These are phyloP conservation scores for Rhinolophus ferrumequinum DNA, from an alignment of 2,113 vertebrate species.

Conservation along the genomic window DNA sequence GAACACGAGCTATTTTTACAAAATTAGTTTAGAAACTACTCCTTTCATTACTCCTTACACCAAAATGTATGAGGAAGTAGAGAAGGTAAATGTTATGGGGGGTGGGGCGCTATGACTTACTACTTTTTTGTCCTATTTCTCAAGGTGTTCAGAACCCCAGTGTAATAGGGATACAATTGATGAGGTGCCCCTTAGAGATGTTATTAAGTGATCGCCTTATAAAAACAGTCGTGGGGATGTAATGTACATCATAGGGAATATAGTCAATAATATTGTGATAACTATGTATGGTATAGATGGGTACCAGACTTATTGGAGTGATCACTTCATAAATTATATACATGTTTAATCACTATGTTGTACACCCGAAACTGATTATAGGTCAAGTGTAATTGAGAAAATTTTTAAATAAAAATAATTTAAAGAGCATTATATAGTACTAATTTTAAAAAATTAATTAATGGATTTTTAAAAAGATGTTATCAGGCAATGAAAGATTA, in stretches of 20 bases:
- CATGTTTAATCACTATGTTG: background rate
- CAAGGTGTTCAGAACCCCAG: no score
- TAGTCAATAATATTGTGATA: background rate
- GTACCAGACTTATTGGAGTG: background rate
- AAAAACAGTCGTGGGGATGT: background rate
- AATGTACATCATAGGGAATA: background rate
- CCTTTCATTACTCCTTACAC: background rate
- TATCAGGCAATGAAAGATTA: background rate
- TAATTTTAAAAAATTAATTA: background rate
- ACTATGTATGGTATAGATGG: background rate
- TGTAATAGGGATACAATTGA: background rate
- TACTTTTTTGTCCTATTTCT: background rate
- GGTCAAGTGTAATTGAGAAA: background rate
- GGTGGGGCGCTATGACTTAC: background rate
- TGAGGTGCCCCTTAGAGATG: background rate
- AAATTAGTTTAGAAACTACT: background rate
- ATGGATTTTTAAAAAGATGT: background rate
- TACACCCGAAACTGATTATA: background rate
- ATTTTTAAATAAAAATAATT: background rate
- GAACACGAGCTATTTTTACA: background rate
- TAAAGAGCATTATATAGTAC: background rate
- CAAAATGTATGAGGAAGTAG: no score
- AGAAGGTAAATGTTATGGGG: background rate
- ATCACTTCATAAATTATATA: background rate
- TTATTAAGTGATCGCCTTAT: background rate